These are phyloP conservation scores for Chionis minor DNA, from an alignment of 2,113 vertebrate genomes.

Conservation along the genomic window DNA sequence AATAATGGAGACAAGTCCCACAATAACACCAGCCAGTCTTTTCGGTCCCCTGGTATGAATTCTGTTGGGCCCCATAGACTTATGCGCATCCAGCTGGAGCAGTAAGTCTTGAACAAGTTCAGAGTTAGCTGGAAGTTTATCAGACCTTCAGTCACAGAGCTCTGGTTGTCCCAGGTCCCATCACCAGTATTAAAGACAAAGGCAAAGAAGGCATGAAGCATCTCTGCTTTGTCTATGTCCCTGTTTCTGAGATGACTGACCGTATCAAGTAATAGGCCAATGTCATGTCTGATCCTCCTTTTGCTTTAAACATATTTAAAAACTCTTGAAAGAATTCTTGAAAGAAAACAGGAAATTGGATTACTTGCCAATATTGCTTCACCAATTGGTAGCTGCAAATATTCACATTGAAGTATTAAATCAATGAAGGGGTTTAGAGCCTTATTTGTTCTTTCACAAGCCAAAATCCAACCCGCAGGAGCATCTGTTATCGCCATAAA, in stretches of 20 bases:
- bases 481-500: background rate
- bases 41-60: background rate
- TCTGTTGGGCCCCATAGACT: background rate
- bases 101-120: background rate
- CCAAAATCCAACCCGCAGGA: background rate
- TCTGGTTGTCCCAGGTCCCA: accelerated
- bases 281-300: background rate
- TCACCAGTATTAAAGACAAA: background rate
- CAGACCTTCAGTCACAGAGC: background rate
- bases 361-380: background rate
- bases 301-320: background rate
- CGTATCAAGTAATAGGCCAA: background rate
- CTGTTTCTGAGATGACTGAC: background rate
- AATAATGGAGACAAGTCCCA: background rate
- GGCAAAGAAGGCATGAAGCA: background rate
- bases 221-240: background rate
- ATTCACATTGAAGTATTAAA: too few species aligned
- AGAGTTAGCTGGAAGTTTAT: background rate
- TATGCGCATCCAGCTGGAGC: background rate
- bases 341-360: background rate
- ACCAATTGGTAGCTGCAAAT: background rate
- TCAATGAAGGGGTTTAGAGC: background rate
- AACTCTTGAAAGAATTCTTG: background rate
- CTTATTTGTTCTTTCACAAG: background rate
- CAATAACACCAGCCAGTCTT: background rate